Base-by-base conservation (phyloP, 2,113 vertebrate species). In the Smithornis capensis region DNA sequence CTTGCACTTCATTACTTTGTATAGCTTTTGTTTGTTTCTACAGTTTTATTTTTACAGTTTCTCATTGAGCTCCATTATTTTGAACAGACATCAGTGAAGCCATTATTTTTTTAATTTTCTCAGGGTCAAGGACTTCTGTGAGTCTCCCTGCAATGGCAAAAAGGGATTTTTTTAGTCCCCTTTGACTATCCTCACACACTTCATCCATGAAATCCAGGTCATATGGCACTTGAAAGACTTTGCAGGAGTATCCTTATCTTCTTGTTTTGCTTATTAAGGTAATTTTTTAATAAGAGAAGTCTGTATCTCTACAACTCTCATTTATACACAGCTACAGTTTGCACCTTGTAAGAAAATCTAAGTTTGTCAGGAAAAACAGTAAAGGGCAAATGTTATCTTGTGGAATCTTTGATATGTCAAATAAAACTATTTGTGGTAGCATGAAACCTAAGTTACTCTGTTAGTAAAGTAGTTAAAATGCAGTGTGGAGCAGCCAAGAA, bases 81-180 rank as follows among this genome's bases (percentile, higher is more conserved):
- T 73, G 40, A n/a, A 10, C 28, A 70, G 47, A 17, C 21, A 45
- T 42, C 40, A 57, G 29, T 19, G 18, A 57, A 50, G 12, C 17
- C 14, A 6, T 52, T 87, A 19, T 47, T 40, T 56, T 1, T 5
- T 80, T 53, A n/a, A 23, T 55, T 59, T 85, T 59, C 33, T 67
- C 63, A 37, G 74, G 19, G 31, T 55, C 0, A 3, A 42, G 37
- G 37, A 53, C 27, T 40, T 12, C 42, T 1, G 0, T 9, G 31
- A 65, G 10, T 70, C 27, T 70, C 21, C 9, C 23, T 67, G 15
- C 9, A 2, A 6, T 47, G 44, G 10, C 11, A n/a, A 27, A 67
- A 74, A 47, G 10, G 6, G 14, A 10, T 25, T 56, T 67, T 35
- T 87, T 29, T 0, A 7, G 24, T 89, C 12, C 71, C 10, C 17